These are phyloP conservation scores for Griposia aprilina DNA, from an alignment of 2,888 invertebrate genomes.

Conservation along the genomic window DNA sequence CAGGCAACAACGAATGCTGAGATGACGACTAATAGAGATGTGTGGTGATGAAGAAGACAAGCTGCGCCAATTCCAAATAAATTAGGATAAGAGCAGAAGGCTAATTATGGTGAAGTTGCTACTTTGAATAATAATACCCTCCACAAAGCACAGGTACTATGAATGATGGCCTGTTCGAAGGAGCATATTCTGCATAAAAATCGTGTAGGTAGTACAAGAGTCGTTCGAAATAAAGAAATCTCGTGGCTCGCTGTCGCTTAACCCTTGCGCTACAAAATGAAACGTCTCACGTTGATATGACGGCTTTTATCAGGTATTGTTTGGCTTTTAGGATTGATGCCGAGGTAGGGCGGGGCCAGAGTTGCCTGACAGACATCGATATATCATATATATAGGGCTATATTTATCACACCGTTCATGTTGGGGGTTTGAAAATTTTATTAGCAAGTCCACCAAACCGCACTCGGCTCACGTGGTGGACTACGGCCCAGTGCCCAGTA, in stretches of 20 bases:
- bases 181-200: too few relatives aligned
- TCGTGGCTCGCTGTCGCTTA: not conserved
- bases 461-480: not conserved
- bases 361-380: slow-evolving; percentile 53
- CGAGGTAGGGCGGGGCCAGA: slow-evolving; percentile 63
- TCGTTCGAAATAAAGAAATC: not conserved
- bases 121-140: too few relatives aligned
- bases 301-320: slow-evolving; percentile 87
- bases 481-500: too few relatives aligned
- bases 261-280: slow-evolving; percentile 66
- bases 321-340: slow-evolving; percentile 84
- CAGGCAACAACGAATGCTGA: too few relatives aligned
- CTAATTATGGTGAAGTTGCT: too few relatives aligned
- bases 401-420: slow-evolving; percentile 42
- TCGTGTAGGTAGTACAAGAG: too few relatives aligned
- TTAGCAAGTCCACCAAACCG: not conserved
- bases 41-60: too few relatives aligned
- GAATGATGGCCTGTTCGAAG: too few relatives aligned
- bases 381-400: slow-evolving; percentile 41
- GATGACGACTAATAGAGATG: too few relatives aligned
- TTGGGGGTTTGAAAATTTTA: slow-evolving; percentile 10
- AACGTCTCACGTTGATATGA: slow-evolving; percentile 83
- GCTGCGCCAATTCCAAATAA: too few relatives aligned
- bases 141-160: too few relatives aligned
- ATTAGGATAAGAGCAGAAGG: too few relatives aligned